A percentile compares a stretch with the other conserved stretches of the same genome.
Conservation (phyloP, 2,113 vertebrate species). For the Seriola rivoliana region DNA sequence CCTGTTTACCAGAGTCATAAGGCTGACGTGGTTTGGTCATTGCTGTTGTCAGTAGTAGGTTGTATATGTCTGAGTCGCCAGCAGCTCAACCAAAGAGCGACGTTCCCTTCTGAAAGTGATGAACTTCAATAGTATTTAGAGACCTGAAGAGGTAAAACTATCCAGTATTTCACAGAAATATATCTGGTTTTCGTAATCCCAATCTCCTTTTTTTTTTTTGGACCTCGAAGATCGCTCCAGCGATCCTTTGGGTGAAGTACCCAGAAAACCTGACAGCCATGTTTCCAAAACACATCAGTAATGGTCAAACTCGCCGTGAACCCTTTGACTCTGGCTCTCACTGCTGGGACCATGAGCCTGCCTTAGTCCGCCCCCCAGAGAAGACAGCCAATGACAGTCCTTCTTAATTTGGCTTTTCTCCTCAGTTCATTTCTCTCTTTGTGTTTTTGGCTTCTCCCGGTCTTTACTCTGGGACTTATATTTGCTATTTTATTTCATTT, state of each 20-base stretch:
- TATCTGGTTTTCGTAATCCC: no score
- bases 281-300: background rate
- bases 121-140: background rate
- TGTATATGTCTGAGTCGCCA: background rate
- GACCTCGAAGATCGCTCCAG: background rate
- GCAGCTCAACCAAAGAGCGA: constrained; percentile 15
- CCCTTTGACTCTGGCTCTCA: constrained; percentile 72
- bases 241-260: background rate
- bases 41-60: background rate
- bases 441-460: constrained; percentile 47
- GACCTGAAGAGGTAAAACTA: background rate
- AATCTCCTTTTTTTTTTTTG: no score
- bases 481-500: constrained; percentile 4
- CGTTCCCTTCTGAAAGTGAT: background rate
- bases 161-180: background rate
- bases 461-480: constrained; percentile 24
- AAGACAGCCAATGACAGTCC: constrained; percentile 57
- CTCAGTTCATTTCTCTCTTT: constrained; percentile 85
- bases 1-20: constrained; percentile 45
- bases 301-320: constrained; percentile 50
- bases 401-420: constrained; percentile 83
- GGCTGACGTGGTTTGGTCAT: constrained; percentile 54
- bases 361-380: constrained; percentile 83
- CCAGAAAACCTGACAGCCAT: background rate
- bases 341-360: constrained; percentile 91